Conservation (phyloP, 2,888 invertebrate genomes). For the Lasius platythorax region DNA sequence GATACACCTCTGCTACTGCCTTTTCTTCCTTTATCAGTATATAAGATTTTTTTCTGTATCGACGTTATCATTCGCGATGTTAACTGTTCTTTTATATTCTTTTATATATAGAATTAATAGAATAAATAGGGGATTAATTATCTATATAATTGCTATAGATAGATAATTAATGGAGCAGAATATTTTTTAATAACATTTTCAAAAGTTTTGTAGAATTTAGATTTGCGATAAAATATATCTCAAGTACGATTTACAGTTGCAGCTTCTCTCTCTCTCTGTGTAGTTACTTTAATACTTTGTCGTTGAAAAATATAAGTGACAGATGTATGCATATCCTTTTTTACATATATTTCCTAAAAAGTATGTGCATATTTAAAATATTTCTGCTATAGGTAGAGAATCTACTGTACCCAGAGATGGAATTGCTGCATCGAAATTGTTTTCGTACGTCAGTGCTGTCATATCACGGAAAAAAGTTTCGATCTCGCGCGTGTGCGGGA, state of each 20-base stretch:
- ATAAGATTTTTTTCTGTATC: conserved; percentile 40
- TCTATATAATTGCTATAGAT: neutral
- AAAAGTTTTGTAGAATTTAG: neutral
- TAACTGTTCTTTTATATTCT: neutral
- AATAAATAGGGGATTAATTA: neutral
- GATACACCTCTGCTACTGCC: conserved; percentile 43
- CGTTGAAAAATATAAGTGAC: neutral
- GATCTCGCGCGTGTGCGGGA: conserved; percentile 49
- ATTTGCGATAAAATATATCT: neutral
- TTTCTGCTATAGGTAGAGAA: neutral
- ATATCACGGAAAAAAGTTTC: conserved; percentile 29
- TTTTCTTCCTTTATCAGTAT: conserved; percentile 59
- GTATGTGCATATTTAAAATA: neutral
- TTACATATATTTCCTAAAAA: neutral
- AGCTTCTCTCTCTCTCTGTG: neutral
- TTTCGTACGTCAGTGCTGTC: neutral
- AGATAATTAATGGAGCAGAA: neutral
- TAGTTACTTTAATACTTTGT: neutral
- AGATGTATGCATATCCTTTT: neutral
- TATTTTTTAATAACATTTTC: neutral
- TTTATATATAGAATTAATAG: too few species aligned
- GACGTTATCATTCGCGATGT: conserved; percentile 18
- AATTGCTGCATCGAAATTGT: neutral
- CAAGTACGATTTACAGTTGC: neutral
- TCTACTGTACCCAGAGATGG: neutral